Percentiles rank a stretch among this genome's conserved stretches.
These are phyloP conservation scores for Celastrina argiolus DNA, from an alignment of 2,888 invertebrate species.

Conservation along the genomic window DNA sequence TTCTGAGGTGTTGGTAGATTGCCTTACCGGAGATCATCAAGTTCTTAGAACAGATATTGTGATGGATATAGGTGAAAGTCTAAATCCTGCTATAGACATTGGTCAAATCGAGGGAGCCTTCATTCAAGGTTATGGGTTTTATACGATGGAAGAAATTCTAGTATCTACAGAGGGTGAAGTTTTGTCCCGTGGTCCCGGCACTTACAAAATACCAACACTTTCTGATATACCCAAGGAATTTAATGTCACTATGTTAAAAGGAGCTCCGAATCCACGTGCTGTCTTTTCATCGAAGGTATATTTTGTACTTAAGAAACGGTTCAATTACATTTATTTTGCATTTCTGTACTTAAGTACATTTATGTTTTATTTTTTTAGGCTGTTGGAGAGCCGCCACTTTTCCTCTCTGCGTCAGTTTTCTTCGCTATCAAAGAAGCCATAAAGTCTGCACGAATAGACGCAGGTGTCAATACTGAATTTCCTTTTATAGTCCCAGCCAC, in stretches of 20 bases:
- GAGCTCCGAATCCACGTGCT: constrained; percentile 87
- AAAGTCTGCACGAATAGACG: constrained; percentile 84
- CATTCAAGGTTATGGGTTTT: constrained; percentile 91
- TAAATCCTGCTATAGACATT: constrained; percentile 94
- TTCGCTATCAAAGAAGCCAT: constrained; percentile 95
- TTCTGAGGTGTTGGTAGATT: constrained; percentile 90
- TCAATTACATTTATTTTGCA: not conserved
- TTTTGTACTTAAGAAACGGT: not conserved
- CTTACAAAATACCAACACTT: constrained; percentile 92
- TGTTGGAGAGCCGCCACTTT: constrained; percentile 96
- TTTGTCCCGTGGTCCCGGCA: constrained; percentile 87
- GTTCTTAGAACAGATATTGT: constrained; percentile 90
- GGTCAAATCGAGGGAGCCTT: constrained; percentile 95
- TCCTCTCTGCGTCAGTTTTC: constrained; percentile 89
- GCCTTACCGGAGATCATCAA: constrained; percentile 91
- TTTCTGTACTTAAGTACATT: not conserved
- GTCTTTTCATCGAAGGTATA: constrained; percentile 92
- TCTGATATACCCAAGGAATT: constrained; percentile 89
- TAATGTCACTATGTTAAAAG: constrained; percentile 89
- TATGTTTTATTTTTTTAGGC: constrained; percentile 78
- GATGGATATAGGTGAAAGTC: constrained; percentile 92
- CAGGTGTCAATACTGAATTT: constrained; percentile 78
- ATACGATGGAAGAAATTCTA: constrained; percentile 88
- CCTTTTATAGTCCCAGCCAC: constrained; percentile 90
- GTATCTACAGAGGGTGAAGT: constrained; percentile 85